Evolutionary conservation across 2,888 invertebrate species (phyloP).

Genomic region (Andrena trimmerana): DNA sequence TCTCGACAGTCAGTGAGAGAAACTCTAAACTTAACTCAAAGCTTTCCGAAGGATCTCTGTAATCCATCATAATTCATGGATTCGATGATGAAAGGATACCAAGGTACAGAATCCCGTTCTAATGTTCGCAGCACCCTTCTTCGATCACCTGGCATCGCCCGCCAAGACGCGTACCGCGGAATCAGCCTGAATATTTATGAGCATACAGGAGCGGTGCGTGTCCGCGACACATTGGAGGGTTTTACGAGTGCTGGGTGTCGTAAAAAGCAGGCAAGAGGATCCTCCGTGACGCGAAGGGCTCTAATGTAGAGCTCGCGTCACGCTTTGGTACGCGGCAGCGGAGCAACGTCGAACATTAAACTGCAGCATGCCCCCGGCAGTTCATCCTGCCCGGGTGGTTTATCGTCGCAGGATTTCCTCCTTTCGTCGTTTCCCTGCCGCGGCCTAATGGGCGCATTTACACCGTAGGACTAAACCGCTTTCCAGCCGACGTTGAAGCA

Average conservation of each 20-base stretch:
- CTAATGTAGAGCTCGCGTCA: slow-evolving; percentile 49
- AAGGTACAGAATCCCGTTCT: too few relatives aligned
- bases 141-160: too few relatives aligned
- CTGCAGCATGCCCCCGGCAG: slow-evolving; percentile 37
- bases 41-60: too few relatives aligned
- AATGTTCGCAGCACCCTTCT: too few relatives aligned
- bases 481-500: slow-evolving; percentile 42
- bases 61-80: too few relatives aligned
- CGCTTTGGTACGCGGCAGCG: slow-evolving; percentile 27
- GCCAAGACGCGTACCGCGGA: not conserved
- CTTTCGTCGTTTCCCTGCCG: slow-evolving; percentile 53
- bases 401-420: slow-evolving; percentile 60
- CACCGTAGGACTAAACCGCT: slow-evolving; percentile 58
- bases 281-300: not conserved
- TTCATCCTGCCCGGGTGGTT: slow-evolving; percentile 57
- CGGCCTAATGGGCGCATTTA: slow-evolving; percentile 54
- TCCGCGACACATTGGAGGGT: not conserved
- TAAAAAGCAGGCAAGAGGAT: slow-evolving; percentile 19
- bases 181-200: not conserved
- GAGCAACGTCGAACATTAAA: slow-evolving; percentile 57
- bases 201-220: not conserved
- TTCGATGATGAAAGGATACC: too few relatives aligned
- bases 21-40: too few relatives aligned
- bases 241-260: slow-evolving; percentile 18
- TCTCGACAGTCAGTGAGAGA: too few relatives aligned